Conservation (phyloP, 2,113 vertebrate genomes). For the Tupaia chinensis region DNA sequence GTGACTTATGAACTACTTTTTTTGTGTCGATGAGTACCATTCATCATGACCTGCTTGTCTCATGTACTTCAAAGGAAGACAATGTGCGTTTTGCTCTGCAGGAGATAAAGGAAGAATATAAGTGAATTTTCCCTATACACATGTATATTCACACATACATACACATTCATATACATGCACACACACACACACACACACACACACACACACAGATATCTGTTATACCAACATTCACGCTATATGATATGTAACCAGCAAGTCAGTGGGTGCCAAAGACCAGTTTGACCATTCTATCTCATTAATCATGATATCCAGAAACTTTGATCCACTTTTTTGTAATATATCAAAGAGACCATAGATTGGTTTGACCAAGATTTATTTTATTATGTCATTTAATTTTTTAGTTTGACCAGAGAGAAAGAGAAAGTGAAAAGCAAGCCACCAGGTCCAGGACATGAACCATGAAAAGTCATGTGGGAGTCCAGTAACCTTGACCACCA, state of each 20-base stretch:
- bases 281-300: not conserved
- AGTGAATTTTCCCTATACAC: not conserved
- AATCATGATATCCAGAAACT: constrained; percentile 1
- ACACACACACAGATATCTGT: not conserved
- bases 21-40: not conserved
- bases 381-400: too few species aligned
- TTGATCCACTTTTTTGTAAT: not conserved
- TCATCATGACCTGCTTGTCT: constrained; percentile 18
- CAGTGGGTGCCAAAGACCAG: not conserved
- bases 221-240: not conserved
- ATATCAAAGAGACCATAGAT: not conserved
- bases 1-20: not conserved
- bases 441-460: too few species aligned
- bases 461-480: too few species aligned
- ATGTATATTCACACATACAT: not conserved
- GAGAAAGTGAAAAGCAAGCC: too few species aligned
- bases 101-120: constrained; percentile 2
- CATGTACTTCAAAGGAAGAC: constrained; percentile 18
- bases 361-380: not conserved
- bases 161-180: not conserved
- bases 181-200: not conserved
- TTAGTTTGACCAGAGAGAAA: too few species aligned
- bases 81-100: not conserved
- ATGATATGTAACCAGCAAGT: not conserved
- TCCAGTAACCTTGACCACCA: too few species aligned